Evolutionary conservation across 2,888 invertebrate genomes (phyloP).

Genomic region (Drosophila borealis): DNA sequence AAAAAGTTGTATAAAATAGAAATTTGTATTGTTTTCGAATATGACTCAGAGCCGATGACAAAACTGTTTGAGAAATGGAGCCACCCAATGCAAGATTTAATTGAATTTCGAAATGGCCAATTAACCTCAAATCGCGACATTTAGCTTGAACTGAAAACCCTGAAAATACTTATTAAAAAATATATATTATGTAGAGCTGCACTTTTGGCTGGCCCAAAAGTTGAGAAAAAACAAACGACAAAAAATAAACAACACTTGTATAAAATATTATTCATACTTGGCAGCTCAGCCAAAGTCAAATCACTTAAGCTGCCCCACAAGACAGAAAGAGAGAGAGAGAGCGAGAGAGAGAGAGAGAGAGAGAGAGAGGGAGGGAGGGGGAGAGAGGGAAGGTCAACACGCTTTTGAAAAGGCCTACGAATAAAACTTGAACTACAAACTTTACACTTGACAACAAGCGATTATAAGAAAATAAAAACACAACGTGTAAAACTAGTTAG

Average conservation of each 20-base stretch:
- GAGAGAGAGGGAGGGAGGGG: not conserved
- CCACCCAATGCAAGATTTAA: constrained; percentile 6
- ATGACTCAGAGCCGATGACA: constrained; percentile 55
- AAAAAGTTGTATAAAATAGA: constrained; percentile 47
- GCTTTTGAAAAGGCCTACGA: constrained; percentile 67
- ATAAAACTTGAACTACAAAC: constrained; percentile 70
- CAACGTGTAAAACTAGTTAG: constrained; percentile 72
- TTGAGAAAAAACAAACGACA: constrained; percentile 6
- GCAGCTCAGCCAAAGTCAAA: constrained; percentile 59
- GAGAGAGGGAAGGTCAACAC: constrained; percentile 55
- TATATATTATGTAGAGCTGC: constrained; percentile 33
- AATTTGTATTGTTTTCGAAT: constrained; percentile 24
- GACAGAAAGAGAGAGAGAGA: constrained; percentile 3
- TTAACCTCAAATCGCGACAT: constrained; percentile 41
- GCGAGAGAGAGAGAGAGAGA: not conserved
- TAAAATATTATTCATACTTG: constrained; percentile 20
- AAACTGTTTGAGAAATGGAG: constrained; percentile 33
- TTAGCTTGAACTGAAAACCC: constrained; percentile 43
- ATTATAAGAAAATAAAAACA: constrained; percentile 31
- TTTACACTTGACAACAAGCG: constrained; percentile 60
- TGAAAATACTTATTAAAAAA: constrained; percentile 33
- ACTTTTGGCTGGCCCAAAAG: constrained; percentile 73
- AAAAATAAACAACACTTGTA: constrained; percentile 9
- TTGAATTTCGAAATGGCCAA: constrained; percentile 26
- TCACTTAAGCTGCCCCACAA: constrained; percentile 58